phyloP scores from a whole-genome alignment of 30 jellyfish, hydroid and myxozoan species.

The Aurelia sp. region DNA sequence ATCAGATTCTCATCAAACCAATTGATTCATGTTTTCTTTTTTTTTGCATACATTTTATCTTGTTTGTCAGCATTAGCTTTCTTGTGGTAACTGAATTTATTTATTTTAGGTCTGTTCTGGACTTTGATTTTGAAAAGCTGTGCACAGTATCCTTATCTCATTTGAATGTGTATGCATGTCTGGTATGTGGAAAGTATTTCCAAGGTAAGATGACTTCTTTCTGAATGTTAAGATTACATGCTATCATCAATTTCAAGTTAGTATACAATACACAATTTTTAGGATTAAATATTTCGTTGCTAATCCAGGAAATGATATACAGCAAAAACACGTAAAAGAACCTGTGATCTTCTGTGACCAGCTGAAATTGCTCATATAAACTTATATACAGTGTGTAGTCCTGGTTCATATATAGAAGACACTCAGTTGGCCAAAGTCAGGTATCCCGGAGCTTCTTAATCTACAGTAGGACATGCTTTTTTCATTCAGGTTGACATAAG shows the following conservation, averaged over 20 bases:
- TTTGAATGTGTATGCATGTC: constrained; percentile 95
- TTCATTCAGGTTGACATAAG: no score
- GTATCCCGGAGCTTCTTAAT: no score
- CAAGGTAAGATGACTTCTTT: constrained; percentile 71
- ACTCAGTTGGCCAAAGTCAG: no score
- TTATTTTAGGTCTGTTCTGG: constrained; percentile 75
- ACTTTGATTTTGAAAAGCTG: constrained; percentile 97
- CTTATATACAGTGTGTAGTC: no score
- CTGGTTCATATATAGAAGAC: no score
- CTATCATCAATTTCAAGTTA: not conserved
- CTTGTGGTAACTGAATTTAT: not conserved
- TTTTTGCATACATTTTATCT: not conserved
- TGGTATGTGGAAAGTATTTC: constrained; percentile 97
- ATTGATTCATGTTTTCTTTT: no score
- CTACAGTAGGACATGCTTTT: no score
- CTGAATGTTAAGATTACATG: not conserved
- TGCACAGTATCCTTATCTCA: constrained; percentile 97
- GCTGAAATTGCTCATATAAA: no score
- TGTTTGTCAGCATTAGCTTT: not conserved
- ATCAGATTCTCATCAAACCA: no score
- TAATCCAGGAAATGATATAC: no score
- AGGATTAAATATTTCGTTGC: not conserved
- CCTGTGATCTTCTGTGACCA: no score
- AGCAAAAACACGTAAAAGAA: no score
- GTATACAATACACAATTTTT: not conserved